These are phyloP conservation scores for Ivindomyrus marchei DNA, from an alignment of 2,113 vertebrate genomes.

Conservation along the genomic window DNA sequence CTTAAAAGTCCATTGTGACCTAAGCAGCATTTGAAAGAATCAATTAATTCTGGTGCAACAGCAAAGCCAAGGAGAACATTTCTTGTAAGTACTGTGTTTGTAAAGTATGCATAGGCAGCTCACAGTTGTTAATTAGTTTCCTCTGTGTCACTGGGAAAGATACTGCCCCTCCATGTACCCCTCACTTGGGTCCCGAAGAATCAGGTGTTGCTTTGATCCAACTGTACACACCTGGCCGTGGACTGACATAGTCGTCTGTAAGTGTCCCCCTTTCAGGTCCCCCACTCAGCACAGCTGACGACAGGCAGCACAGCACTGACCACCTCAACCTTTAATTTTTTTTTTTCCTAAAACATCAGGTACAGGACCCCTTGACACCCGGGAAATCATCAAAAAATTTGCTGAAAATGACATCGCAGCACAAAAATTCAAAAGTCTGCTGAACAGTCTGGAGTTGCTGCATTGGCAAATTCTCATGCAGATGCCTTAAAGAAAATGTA, in stretches of 20 bases:
- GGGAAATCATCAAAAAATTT: background rate
- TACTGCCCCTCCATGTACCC: conserved; percentile 10
- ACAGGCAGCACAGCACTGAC: background rate
- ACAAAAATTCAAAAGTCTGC: background rate
- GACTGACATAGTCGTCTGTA: conserved; percentile 7
- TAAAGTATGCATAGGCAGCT: background rate
- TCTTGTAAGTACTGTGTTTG: conserved; percentile 2
- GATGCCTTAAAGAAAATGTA: background rate
- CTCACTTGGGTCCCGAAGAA: conserved; percentile 4
- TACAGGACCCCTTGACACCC: background rate
- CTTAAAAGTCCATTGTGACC: conserved; percentile 19
- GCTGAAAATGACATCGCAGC: background rate
- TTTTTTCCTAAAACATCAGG: background rate
- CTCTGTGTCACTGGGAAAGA: background rate
- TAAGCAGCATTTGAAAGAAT: conserved; percentile 4
- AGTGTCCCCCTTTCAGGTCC: background rate
- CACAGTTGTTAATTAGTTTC: background rate
- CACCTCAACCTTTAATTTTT: background rate
- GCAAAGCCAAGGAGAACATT: conserved; percentile 16
- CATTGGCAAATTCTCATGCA: background rate
- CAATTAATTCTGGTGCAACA: conserved; percentile 15
- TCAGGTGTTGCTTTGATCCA: conserved; percentile 25
- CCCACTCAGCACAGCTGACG: conserved; percentile 12
- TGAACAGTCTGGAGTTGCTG: background rate
- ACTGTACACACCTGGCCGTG: conserved; percentile 18